phyloP scores from a whole-genome alignment of 2,113 vertebrate genomes.

The Pheucticus melanocephalus region DNA sequence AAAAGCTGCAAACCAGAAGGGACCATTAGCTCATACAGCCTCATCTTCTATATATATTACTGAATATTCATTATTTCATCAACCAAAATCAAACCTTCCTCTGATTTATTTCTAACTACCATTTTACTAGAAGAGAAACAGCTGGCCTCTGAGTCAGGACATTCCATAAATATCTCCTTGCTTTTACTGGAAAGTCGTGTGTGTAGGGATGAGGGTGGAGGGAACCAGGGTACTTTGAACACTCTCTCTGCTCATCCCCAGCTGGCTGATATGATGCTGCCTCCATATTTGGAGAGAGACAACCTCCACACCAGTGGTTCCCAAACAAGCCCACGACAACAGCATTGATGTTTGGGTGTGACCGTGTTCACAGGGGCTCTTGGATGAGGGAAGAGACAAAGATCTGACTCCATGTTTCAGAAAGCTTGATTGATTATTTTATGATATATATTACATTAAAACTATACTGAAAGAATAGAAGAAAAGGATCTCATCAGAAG shows the following conservation, averaged over 20 bases:
- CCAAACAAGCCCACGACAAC: not conserved
- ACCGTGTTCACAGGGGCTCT: too few relatives aligned
- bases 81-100: slow-evolving; percentile 63
- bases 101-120: slow-evolving; percentile 69
- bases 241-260: slow-evolving; percentile 37
- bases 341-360: not conserved
- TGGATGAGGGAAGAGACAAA: too few relatives aligned
- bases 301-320: not conserved
- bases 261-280: slow-evolving; percentile 36
- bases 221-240: slow-evolving; percentile 5
- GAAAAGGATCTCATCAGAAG: too few relatives aligned
- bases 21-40: slow-evolving; percentile 55
- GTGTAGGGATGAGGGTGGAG: slow-evolving; percentile 34
- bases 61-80: slow-evolving; percentile 67
- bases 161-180: slow-evolving; percentile 69
- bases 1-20: slow-evolving; percentile 43
- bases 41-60: slow-evolving; percentile 63
- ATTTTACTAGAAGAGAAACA: slow-evolving; percentile 71
- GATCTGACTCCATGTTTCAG: too few relatives aligned
- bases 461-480: too few relatives aligned
- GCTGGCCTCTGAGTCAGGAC: slow-evolving; percentile 67
- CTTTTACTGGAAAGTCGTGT: slow-evolving; percentile 47
- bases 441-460: too few relatives aligned
- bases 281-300: not conserved
- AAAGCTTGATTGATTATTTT: too few relatives aligned